Evolutionary conservation across 64 coral and sea anemone species (phyloP), one percentile per base, ranked within the genome.

Genomic region (Porites australiensis): DNA sequence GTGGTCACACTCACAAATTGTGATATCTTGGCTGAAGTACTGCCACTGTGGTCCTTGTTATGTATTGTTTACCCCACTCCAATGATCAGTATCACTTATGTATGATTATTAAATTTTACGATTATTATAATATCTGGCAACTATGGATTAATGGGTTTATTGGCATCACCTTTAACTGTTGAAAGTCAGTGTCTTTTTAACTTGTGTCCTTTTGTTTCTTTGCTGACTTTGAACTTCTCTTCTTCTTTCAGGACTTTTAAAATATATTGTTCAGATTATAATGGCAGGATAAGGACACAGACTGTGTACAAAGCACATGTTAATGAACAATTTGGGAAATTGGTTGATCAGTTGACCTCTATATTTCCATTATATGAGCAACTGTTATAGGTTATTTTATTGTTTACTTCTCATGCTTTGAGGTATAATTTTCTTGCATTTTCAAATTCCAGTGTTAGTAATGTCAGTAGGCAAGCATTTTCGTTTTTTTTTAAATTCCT

Each of bases 341-440:
- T 67, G 44, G 59, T 44, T 83, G 18, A 82, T 64, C 13, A 46
- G 43, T 44, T 83, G 81, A 61, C 23, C 77, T 81, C 18, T 62
- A 4, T 61, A 1, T 15, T 83, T 67, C 50, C 62, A 67, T 67
- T 64, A 12, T 19, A 83, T 9, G 45, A 10, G 45, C 44, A 8
- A 50, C 18, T 50, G 12, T 57, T 5, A 83, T 51, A 83, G 44
- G 53, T 43, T 79, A 58, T 37, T 18, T 9, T 20, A 83, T 15
- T 15, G 37, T 82, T 66, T 18, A 50, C 60, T 67, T 50, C 61
- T 68, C 10, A 46, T 83, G 45, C 16, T 46, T 14, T 4, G 44
- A 83, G 61, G 61, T 67, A 50, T 12, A 12, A 45, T 8, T 27
- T 27, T 27, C 68, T 37, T 71, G 5, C n/a, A 23, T 71, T 74